Base-by-base conservation (phyloP, 2,888 invertebrate species). In the Entomobrya proxima region DNA sequence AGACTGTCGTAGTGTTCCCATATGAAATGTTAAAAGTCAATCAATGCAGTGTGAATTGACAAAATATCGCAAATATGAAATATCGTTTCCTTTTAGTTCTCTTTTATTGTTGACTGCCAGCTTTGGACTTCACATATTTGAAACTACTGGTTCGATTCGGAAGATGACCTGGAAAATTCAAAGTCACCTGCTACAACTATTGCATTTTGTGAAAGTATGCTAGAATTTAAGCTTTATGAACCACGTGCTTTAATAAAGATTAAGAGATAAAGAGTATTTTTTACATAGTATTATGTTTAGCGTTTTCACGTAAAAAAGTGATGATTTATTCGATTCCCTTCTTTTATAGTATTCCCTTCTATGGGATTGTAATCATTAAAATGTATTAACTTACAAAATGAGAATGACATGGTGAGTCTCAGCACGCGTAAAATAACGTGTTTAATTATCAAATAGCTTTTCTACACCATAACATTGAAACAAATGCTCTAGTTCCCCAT, bases 51-150 rank as follows among this genome's bases (percentile, higher is more conserved):
- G 0, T 18, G 9, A 37, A 40, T 83, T 18, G 87, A 87, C 27
- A 52, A 58, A 76, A 55, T 76, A 6, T 84, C 64, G 2, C 84
- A 75, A 80, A n/a, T n/a, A n/a, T n/a, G n/a, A n/a, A n/a, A 67
- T 87, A 21, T 15, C 76, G 15, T 76, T 87, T 77, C 87, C 87
- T 9, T 0, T 44, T 1, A n/a, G 9, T 0, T 81, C 58, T 21
- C 6, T 32, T 11, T 5, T 67, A 24, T 37, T 69, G 35, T 11
- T 69, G n/a, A 21, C 18, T 18, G 13, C 18, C 7, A 58, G 58
- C 58, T 37, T 64, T 64, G 64, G 32, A 24, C n/a, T 13, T 35
- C 67, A 35, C 72, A n/a, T 40, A 2, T 52, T n/a, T 69, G 50
- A 24, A 4, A n/a, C 27, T 55, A 55, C 11, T 55, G 55, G 55